A percentile compares a stretch with the other conserved stretches of the same genome.
phyloP scores from a whole-genome alignment of 2,113 vertebrate genomes.

The Nothoprocta perdicaria region DNA sequence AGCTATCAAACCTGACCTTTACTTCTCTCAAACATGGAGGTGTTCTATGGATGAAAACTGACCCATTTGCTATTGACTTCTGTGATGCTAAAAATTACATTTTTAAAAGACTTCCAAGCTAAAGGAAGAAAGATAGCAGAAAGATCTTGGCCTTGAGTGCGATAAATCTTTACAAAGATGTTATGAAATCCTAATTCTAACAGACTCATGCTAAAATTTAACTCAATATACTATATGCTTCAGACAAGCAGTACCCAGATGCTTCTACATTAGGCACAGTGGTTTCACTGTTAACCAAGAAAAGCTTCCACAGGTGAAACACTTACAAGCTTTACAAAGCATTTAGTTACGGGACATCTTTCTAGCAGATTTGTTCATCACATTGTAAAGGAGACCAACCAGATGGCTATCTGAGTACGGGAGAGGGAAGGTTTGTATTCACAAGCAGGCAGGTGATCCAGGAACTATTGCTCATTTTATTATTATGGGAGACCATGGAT shows the following conservation, averaged over 20 bases:
- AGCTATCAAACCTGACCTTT: not conserved
- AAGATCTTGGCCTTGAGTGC: not conserved
- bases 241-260: not conserved
- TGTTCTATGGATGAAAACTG: not conserved
- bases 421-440: not conserved
- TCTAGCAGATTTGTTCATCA: not conserved
- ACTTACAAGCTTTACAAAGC: not conserved
- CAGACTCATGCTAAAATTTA: not conserved
- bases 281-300: not conserved
- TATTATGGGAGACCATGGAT: not conserved
- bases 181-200: not conserved
- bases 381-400: not conserved
- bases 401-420: not conserved
- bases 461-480: not conserved
- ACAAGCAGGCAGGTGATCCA: not conserved
- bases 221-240: not conserved
- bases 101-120: not conserved
- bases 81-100: rapidly evolving
- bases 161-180: not conserved
- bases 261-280: not conserved
- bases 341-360: not conserved
- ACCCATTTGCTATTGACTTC: not conserved
- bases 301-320: not conserved
- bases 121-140: not conserved
- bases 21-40: not conserved